Percentiles rank a stretch among this genome's conserved stretches.
phyloP scores from a whole-genome alignment of 2,888 invertebrate species.

The Drosophila setosimentum region DNA sequence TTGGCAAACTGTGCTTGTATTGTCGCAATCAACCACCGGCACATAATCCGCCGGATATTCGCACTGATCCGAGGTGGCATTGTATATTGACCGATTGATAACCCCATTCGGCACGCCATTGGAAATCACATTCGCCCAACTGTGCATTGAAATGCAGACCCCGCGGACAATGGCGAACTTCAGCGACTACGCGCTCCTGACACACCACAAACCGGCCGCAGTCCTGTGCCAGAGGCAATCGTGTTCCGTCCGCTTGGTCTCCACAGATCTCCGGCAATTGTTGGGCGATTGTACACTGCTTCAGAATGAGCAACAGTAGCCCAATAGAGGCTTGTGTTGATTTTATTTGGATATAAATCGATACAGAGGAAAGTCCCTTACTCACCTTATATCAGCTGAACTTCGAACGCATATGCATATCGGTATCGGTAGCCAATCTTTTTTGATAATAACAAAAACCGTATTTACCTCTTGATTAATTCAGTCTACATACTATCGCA shows the following conservation, averaged over 20 bases:
- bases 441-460: constrained; percentile 68
- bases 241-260: constrained; percentile 62
- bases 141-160: constrained; percentile 68
- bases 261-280: constrained; percentile 58
- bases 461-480: constrained; percentile 64
- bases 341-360: background rate
- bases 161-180: constrained; percentile 62
- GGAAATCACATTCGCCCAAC: constrained; percentile 71
- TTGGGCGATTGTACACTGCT: constrained; percentile 16
- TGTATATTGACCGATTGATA: constrained; percentile 47
- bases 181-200: constrained; percentile 45
- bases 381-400: constrained; percentile 41
- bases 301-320: constrained; percentile 28
- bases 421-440: constrained; percentile 68
- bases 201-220: constrained; percentile 74
- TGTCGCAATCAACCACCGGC: constrained; percentile 52
- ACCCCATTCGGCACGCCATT: constrained; percentile 64
- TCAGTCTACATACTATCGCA: constrained; percentile 37
- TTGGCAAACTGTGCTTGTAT: constrained; percentile 41
- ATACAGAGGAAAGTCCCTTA: background rate
- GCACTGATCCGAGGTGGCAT: constrained; percentile 60
- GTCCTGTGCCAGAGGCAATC: constrained; percentile 60
- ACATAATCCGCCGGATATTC: constrained; percentile 61
- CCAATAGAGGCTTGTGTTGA: constrained; percentile 17
- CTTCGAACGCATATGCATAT: constrained; percentile 33